Evolutionary conservation across 2,113 vertebrate species (phyloP).

Genomic region (Lophochroa leadbeateri): DNA sequence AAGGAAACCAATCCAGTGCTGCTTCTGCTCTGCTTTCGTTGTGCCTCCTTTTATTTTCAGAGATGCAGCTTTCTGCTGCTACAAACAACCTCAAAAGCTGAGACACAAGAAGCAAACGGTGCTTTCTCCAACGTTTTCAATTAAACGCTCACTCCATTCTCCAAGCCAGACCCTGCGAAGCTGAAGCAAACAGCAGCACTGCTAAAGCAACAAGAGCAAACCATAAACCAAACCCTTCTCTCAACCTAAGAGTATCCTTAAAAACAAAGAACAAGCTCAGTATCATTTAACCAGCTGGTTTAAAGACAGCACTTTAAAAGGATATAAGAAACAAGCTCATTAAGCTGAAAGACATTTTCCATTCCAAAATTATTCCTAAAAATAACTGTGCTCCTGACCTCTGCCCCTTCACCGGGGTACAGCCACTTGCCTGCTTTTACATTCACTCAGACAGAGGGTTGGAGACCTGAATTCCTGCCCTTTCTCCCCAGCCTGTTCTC

Average conservation of each 20-base stretch:
- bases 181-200: not conserved
- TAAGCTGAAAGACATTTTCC: slow-evolving; percentile 59
- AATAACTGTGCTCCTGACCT: slow-evolving; percentile 53
- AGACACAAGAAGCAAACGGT: not conserved
- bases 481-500: not conserved
- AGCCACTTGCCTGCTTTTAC: slow-evolving; percentile 3
- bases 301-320: slow-evolving; percentile 48
- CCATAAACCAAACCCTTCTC: not conserved
- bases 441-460: not conserved
- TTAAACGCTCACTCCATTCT: not conserved
- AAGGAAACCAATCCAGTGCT: not conserved
- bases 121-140: not conserved
- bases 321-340: slow-evolving; percentile 52
- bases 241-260: not conserved
- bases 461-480: not conserved
- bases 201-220: not conserved
- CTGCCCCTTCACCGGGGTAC: not conserved
- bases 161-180: not conserved
- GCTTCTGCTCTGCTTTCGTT: not conserved
- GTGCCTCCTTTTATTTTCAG: not conserved
- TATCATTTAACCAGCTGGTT: slow-evolving; percentile 16
- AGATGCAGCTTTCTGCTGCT: not conserved
- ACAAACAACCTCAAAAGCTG: not conserved
- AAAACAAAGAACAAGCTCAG: not conserved
- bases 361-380: slow-evolving; percentile 49